Evolutionary conservation across 2,888 invertebrate species (phyloP).

Genomic region (Pardosa pseudoannulata): DNA sequence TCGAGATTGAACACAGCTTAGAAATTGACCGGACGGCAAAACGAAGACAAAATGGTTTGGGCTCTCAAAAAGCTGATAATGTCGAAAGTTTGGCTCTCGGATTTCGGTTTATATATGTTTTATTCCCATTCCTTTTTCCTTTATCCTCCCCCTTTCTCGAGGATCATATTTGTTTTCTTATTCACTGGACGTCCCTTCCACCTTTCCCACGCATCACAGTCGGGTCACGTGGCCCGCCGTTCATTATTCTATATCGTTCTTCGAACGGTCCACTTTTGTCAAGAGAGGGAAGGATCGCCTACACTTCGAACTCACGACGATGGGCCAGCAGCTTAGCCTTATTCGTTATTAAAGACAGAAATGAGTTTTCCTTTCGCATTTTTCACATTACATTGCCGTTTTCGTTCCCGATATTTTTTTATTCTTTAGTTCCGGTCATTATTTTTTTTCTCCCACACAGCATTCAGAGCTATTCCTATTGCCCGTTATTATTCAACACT

Average conservation of each 20-base stretch:
- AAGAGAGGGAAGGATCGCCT: conserved; percentile 11
- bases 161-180: conserved; percentile 64
- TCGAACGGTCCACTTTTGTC: conserved; percentile 48
- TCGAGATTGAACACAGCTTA: conserved; percentile 30
- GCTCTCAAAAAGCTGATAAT: conserved; percentile 64
- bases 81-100: conserved; percentile 56
- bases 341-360: conserved; percentile 55
- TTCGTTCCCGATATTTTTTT: no score
- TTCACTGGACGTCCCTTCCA: conserved; percentile 37
- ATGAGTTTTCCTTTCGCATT: conserved; percentile 44
- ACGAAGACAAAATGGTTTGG: conserved; percentile 58
- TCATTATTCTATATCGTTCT: conserved; percentile 35
- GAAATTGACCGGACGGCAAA: conserved; percentile 47
- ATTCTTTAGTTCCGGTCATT: no score
- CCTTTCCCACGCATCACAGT: conserved; percentile 27
- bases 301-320: conserved; percentile 37
- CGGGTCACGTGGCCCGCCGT: conserved; percentile 50
- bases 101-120: conserved; percentile 50
- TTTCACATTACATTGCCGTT: no score
- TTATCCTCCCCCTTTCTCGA: background rate
- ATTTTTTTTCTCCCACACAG: no score
- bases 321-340: conserved; percentile 49
- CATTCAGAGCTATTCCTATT: no score
- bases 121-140: background rate
- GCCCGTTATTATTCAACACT: no score